Conservation (phyloP, 2,113 vertebrate species). For the Vulpes vulpes region DNA sequence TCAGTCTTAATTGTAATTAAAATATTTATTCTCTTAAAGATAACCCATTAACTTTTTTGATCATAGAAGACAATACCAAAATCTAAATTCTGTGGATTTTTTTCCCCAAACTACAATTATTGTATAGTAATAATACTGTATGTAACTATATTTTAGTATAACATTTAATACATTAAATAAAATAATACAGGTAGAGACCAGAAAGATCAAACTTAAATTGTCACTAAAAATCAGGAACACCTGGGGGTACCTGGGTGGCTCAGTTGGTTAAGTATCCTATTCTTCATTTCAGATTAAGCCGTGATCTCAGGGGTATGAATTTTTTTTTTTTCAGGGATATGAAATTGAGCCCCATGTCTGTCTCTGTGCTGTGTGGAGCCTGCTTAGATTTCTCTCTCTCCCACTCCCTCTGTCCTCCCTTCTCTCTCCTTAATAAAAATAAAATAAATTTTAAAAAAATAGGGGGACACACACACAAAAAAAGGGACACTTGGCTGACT, state of each 20-base stretch:
- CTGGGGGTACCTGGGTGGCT: not conserved
- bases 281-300: not conserved
- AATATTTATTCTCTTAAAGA: not conserved
- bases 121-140: not conserved
- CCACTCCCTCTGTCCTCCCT: not conserved
- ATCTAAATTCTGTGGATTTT: not conserved
- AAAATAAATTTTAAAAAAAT: not conserved
- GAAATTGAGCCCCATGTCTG: not conserved
- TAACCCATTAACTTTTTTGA: not conserved
- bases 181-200: not conserved
- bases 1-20: not conserved
- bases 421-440: not conserved
- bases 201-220: not conserved
- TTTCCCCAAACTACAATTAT: not conserved
- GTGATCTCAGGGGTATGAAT: not conserved
- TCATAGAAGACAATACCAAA: not conserved
- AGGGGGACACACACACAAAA: not conserved
- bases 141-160: not conserved
- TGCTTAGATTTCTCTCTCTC: not conserved
- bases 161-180: constrained; percentile 10
- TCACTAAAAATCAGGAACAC: not conserved
- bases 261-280: not conserved
- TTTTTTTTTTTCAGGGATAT: not conserved
- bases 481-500: not conserved
- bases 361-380: not conserved